These are phyloP conservation scores for Saccostrea glomerata DNA, from an alignment of 1,140 invertebrate species.

Conservation along the genomic window DNA sequence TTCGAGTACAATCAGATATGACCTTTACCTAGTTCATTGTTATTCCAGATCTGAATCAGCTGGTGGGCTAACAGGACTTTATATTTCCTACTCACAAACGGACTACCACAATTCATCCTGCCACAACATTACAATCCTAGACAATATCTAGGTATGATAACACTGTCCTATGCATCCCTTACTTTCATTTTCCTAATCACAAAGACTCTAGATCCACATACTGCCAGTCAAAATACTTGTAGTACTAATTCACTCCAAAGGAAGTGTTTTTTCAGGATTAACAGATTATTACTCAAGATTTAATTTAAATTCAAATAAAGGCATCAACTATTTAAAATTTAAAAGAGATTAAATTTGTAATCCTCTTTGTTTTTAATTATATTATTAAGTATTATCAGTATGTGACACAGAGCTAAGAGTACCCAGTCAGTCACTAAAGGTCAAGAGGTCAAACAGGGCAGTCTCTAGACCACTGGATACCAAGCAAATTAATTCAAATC, in stretches of 20 bases:
- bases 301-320: conserved; percentile 14
- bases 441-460: neutral
- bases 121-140: neutral
- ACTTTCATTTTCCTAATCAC: neutral
- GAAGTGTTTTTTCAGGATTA: neutral
- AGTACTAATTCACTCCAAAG: neutral
- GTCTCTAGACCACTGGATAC: neutral
- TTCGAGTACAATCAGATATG: no score
- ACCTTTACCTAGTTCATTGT: conserved; percentile 27
- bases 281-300: neutral
- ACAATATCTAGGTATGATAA: neutral
- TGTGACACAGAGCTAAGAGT: neutral
- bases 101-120: neutral
- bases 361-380: neutral
- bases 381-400: neutral
- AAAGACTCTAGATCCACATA: neutral
- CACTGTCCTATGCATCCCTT: neutral
- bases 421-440: neutral
- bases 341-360: conserved; percentile 5
- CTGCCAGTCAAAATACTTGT: neutral
- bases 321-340: neutral
- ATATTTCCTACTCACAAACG: conserved; percentile 6
- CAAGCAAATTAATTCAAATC: no score
- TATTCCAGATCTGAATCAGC: conserved; percentile 25
- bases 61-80: neutral